These are phyloP conservation scores for Drosophila ambigua DNA, from an alignment of 1,140 invertebrate genomes.

Conservation along the genomic window DNA sequence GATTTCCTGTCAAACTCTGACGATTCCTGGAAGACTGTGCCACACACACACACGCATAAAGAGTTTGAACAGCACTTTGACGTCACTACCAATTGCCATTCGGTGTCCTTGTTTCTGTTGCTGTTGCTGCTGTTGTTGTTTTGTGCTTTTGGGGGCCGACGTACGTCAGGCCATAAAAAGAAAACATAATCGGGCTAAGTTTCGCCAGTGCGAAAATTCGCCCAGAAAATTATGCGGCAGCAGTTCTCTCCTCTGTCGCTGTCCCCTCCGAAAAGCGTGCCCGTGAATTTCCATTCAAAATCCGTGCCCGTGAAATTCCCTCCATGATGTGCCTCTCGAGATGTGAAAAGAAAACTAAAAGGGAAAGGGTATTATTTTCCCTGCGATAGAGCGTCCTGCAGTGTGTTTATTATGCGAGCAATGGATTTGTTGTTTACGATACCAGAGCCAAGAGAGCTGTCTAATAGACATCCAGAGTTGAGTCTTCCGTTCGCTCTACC, in stretches of 20 bases:
- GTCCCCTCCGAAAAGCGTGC: background rate
- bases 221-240: slow-evolving; percentile 37
- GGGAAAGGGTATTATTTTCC: background rate
- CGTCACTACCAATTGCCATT: slow-evolving; percentile 28
- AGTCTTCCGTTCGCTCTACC: background rate
- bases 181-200: slow-evolving; percentile 36
- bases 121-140: too few species aligned
- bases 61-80: slow-evolving; percentile 48
- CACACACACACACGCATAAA: background rate
- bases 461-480: slow-evolving; percentile 31
- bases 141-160: too few species aligned
- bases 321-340: too few species aligned
- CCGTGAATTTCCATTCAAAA: too few species aligned
- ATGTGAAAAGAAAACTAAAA: too few species aligned
- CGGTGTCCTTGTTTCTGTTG: slow-evolving; percentile 23
- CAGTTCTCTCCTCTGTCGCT: slow-evolving; percentile 12
- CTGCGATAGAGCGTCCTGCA: background rate
- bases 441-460: slow-evolving; percentile 4
- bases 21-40: slow-evolving; percentile 1
- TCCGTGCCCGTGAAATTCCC: too few species aligned
- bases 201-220: slow-evolving; percentile 30
- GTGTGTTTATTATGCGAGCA: slow-evolving; percentile 31
- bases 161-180: slow-evolving; percentile 32
- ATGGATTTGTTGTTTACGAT: slow-evolving; percentile 61
- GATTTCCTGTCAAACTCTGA: slow-evolving; percentile 20